Conservation (phyloP, 2,797 vertebrate genomes). For the Onychomys leucogaster region DNA sequence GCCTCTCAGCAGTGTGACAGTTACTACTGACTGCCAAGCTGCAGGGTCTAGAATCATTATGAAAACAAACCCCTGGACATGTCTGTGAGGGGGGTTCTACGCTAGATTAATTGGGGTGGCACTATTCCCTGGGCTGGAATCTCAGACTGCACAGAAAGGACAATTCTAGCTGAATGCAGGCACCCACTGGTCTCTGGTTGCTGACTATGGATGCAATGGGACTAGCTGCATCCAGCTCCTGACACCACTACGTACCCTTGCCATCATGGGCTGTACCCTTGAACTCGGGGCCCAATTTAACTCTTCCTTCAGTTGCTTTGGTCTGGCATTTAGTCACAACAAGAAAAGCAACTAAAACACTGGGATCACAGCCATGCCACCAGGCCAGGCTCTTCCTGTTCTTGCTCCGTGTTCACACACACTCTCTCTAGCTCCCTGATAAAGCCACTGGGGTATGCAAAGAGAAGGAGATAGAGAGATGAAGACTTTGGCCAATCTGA, state of each 20-base stretch:
- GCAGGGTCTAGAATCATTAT: neutral
- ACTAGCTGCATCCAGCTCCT: neutral
- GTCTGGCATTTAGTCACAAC: neutral
- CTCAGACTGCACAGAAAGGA: neutral
- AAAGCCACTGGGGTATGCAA: neutral
- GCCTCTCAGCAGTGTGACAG: neutral
- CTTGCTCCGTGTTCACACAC: fast-evolving
- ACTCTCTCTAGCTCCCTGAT: neutral
- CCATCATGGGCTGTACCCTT: neutral
- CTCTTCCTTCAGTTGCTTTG: neutral
- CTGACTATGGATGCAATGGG: neutral
- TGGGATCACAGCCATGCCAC: neutral
- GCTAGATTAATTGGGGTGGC: neutral
- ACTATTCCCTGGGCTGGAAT: neutral
- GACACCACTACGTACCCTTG: no score
- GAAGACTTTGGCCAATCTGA: neutral
- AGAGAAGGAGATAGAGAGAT: neutral
- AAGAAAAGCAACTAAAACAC: neutral
- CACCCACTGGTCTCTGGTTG: neutral
- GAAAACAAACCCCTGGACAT: neutral
- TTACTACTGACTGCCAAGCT: neutral
- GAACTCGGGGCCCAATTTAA: neutral
- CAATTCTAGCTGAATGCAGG: neutral
- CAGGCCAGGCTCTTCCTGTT: no score
- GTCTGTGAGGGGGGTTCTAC: neutral